phyloP scores from a whole-genome alignment of 2,797 vertebrate genomes.

The Adrianichthys oophorus region DNA sequence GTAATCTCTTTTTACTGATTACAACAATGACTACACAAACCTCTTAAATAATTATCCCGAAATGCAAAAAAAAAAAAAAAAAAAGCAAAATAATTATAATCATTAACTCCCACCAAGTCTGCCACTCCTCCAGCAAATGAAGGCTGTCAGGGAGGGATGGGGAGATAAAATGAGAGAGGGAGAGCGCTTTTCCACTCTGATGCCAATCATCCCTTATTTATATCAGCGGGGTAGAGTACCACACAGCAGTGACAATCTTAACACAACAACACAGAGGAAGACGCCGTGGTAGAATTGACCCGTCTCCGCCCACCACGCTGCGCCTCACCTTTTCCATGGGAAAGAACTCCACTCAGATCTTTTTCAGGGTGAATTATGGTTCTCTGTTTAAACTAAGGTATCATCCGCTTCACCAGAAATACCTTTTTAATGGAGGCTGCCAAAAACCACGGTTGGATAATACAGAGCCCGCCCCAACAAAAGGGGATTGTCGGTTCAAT shows the following conservation, averaged over 20 bases:
- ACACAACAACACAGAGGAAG: conserved; percentile 48
- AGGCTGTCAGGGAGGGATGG: conserved; percentile 73
- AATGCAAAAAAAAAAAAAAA: conserved; percentile 73
- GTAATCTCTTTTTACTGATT: conserved; percentile 88
- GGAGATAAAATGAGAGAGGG: conserved; percentile 38
- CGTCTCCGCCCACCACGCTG: conserved; percentile 19
- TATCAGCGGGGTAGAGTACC: conserved; percentile 60
- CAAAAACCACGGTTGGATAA: too few species aligned
- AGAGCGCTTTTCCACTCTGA: conserved; percentile 37
- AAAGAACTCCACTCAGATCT: neutral
- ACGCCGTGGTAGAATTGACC: conserved; percentile 53
- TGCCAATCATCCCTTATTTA: conserved; percentile 76
- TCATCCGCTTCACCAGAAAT: too few species aligned
- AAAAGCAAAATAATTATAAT: conserved; percentile 85
- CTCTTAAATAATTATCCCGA: conserved; percentile 87
- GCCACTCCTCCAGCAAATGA: conserved; percentile 81
- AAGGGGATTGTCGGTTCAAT: too few species aligned
- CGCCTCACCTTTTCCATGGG: too few species aligned
- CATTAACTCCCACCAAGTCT: conserved; percentile 85
- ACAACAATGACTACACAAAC: conserved; percentile 83
- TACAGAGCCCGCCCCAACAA: too few species aligned
- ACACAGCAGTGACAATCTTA: conserved; percentile 58
- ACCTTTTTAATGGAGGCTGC: too few species aligned
- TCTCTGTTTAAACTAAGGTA: too few species aligned
- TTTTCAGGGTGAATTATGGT: too few species aligned